These are phyloP conservation scores for Apostichopus japonicus DNA, from an alignment of 35 echinoderm and acorn worm species.

Conservation along the genomic window DNA sequence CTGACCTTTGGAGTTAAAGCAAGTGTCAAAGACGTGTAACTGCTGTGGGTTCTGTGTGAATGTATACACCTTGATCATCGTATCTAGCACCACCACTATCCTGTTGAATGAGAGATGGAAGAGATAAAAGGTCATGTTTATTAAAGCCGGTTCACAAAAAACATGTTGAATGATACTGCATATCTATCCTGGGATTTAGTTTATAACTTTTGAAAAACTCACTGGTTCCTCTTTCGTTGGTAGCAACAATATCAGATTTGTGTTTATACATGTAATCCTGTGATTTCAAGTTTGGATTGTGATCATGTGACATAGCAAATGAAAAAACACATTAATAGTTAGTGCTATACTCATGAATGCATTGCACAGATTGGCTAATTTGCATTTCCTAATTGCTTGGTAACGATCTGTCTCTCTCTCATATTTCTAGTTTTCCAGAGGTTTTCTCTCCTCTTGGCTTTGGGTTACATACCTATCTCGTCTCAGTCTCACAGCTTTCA, in stretches of 20 bases:
- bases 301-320: no score
- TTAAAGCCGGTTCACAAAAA: background rate
- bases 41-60: slow-evolving; percentile 99
- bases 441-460: no score
- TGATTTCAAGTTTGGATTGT: no score
- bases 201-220: no score
- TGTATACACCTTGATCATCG: slow-evolving; percentile 99
- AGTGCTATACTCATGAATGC: no score
- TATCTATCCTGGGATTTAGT: no score
- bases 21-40: slow-evolving; percentile 97
- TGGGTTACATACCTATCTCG: slow-evolving; percentile 77
- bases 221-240: background rate
- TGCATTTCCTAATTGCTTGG: background rate
- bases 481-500: slow-evolving; percentile 82
- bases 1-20: slow-evolving; percentile 86
- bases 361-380: no score
- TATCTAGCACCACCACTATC: slow-evolving; percentile 88
- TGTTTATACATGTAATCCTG: background rate
- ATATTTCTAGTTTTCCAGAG: background rate
- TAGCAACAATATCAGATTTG: background rate
- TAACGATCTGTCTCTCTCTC: background rate
- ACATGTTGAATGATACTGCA: no score
- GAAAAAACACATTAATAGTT: no score
- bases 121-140: background rate
- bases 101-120: slow-evolving; percentile 58